A percentile compares a stretch with the other conserved stretches of the same genome.
Evolutionary conservation across 2,888 invertebrate species (phyloP).

Genomic region (Drosophila pseudotakahashii): DNA sequence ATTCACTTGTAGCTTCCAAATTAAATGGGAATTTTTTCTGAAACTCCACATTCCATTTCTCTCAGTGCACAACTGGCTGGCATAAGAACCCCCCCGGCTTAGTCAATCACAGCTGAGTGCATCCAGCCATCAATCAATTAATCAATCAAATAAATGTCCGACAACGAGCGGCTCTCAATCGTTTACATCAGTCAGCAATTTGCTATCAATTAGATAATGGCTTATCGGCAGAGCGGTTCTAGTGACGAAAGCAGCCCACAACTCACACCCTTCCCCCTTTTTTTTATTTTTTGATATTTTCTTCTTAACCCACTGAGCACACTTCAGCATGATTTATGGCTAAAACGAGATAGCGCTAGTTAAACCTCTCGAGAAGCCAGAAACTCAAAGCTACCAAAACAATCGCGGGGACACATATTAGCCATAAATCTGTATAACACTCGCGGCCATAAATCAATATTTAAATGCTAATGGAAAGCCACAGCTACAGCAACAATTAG

Average conservation of each 20-base stretch:
- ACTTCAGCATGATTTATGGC: constrained; percentile 44
- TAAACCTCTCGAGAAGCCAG: constrained; percentile 12
- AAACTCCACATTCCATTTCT: neutral
- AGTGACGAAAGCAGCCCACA: constrained; percentile 32
- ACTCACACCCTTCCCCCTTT: neutral
- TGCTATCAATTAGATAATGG: constrained; percentile 43
- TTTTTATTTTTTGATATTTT: neutral
- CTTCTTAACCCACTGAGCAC: constrained; percentile 29
- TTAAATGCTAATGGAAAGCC: constrained; percentile 33
- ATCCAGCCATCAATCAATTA: constrained; percentile 53
- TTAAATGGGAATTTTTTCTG: too few relatives aligned
- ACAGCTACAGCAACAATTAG: constrained; percentile 6
- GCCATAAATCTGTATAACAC: constrained; percentile 57
- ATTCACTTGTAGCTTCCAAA: neutral
- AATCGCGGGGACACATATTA: constrained; percentile 40
- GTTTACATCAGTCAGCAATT: constrained; percentile 44
- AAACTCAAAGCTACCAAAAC: constrained; percentile 25
- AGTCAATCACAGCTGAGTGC: constrained; percentile 54
- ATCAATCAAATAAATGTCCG: constrained; percentile 47
- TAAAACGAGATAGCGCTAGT: constrained; percentile 22
- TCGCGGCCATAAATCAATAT: constrained; percentile 52
- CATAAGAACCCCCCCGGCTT: constrained; percentile 26
- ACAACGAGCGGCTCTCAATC: constrained; percentile 30
- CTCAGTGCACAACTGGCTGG: constrained; percentile 16
- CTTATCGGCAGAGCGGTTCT: constrained; percentile 20